phyloP scores from a whole-genome alignment of 2,888 invertebrate species.

The Melanargia galathea region DNA sequence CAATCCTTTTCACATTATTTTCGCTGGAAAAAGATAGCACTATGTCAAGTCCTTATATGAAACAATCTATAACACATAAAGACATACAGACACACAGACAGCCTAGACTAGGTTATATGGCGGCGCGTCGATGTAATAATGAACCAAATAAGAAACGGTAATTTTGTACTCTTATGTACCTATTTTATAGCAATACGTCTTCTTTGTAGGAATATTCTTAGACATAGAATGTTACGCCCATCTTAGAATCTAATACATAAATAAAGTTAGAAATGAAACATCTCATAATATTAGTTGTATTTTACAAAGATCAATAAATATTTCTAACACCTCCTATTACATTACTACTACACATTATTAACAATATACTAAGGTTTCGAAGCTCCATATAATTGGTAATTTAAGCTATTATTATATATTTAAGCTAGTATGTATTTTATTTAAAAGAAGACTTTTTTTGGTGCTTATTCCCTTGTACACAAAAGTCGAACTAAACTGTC shows the following conservation, averaged over 20 bases:
- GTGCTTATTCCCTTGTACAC: neutral
- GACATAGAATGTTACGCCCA: constrained; percentile 5
- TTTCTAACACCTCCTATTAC: constrained; percentile 17
- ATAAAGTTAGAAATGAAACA: neutral
- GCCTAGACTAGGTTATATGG: constrained; percentile 38
- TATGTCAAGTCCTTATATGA: neutral
- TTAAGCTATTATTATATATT: too few species aligned
- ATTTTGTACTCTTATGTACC: constrained; percentile 30
- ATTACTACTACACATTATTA: neutral
- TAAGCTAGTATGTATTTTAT: neutral
- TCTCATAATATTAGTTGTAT: neutral
- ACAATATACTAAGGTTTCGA: constrained; percentile 9
- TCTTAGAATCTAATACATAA: neutral
- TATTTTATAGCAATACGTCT: constrained; percentile 4
- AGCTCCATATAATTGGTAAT: constrained; percentile 13
- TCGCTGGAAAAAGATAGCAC: neutral
- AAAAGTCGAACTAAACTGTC: too few species aligned
- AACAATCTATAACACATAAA: neutral
- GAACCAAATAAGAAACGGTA: constrained; percentile 15
- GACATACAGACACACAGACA: constrained; percentile 8
- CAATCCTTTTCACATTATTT: neutral
- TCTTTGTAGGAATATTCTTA: neutral
- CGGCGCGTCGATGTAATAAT: constrained; percentile 22
- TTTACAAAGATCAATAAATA: constrained; percentile 12
- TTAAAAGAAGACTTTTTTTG: neutral